Base-by-base conservation (phyloP, 2,113 vertebrate genomes). In the Elephas maximus region DNA sequence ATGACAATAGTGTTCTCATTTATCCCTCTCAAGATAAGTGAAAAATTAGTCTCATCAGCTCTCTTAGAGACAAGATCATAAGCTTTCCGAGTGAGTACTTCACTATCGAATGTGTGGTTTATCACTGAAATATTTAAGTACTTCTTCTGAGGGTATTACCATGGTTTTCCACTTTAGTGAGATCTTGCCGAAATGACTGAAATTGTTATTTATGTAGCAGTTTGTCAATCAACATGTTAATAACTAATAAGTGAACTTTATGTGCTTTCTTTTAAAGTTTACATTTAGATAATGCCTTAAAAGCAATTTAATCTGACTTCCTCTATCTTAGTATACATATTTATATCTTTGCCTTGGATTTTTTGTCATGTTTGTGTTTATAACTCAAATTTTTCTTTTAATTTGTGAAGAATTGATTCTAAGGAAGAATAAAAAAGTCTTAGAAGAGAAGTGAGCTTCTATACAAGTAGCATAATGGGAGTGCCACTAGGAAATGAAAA, bases 1-100 rank as follows among this genome's bases (percentile, higher is more conserved):
- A 51, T 53, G 71, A 57, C 48, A 83, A 62, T 20, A 73, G 23
- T 67, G 62, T 92, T 96, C 95, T 92, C 73, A 89, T 92, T 96
- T 97, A 48, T 86, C 26, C 44, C 37, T 48, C 78, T 83, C 67
- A 76, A 89, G 37, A 92, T 63, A 71, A 65, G 57, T 88, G 78
- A 76, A 63, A 88, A 96, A 87, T 76, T 44, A 83, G 57, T 30
- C n/a, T 92, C 57, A 21, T 28, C 17, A 78, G 67, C 60, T 7
- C 17, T 80, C 44, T 45, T 37, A 63, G 17, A 88, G 65, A 88
- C 9, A 71, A 91, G 80, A 94, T 67, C 28, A 91, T 69, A 88
- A 63, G 45, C 37, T 95, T 94, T 90, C 80, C 17, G 44, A 91
- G 91, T 77, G 15, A 90, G 33, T 28, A n/a, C 20, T 3, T 80